phyloP scores from a whole-genome alignment of 2,888 invertebrate genomes.

The Pristionchus exspectatus region DNA sequence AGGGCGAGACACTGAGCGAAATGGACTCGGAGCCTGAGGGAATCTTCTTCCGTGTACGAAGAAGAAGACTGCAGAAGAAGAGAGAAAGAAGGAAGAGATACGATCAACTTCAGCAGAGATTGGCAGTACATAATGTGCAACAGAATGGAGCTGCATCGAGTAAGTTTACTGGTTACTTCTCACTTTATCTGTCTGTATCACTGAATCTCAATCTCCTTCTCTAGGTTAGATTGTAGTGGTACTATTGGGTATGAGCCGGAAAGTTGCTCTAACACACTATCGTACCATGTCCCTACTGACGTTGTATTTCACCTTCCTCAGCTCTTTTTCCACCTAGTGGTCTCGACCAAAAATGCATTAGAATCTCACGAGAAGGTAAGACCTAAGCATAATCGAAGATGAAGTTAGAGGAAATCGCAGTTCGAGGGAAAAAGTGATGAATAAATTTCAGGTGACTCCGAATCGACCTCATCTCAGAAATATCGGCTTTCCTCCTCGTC shows the following conservation, averaged over 20 bases:
- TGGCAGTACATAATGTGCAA: constrained; percentile 1
- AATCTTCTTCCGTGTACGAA: constrained; percentile 66
- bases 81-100: constrained; percentile 60
- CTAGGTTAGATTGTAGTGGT: too few species aligned
- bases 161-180: not conserved
- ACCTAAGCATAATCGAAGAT: not conserved
- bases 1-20: constrained; percentile 67
- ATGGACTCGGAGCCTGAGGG: constrained; percentile 71
- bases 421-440: not conserved
- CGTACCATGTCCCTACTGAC: not conserved
- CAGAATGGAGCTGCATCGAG: not conserved
- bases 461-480: constrained; percentile 44
- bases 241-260: too few species aligned
- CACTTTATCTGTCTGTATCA: too few species aligned
- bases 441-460: constrained; percentile 46
- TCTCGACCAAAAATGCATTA: not conserved
- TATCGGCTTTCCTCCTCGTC: constrained; percentile 20
- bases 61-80: constrained; percentile 63
- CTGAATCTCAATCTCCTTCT: too few species aligned
- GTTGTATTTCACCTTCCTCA: not conserved
- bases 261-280: too few species aligned
- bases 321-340: not conserved
- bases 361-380: not conserved
- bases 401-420: not conserved
- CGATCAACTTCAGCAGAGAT: constrained; percentile 45